Conservation (phyloP, 2,888 invertebrate species). For the Macaria notata region DNA sequence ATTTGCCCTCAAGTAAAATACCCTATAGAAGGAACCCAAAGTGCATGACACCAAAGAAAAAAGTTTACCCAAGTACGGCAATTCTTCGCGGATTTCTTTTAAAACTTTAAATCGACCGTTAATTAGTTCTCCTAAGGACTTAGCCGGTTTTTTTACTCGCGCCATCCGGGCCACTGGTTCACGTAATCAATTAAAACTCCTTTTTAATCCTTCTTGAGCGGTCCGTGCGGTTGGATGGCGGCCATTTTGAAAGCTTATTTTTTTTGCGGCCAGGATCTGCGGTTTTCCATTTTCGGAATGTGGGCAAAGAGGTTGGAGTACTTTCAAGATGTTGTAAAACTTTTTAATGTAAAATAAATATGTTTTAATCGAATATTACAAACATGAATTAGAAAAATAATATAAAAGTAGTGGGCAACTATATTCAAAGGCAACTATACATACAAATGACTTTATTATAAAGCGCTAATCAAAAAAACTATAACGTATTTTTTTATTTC, state of each 20-base stretch:
- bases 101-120: slow-evolving; percentile 54
- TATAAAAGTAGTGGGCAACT: too few relatives aligned
- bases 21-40: slow-evolving; percentile 10
- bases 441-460: too few relatives aligned
- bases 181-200: slow-evolving; percentile 55
- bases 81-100: slow-evolving; percentile 52
- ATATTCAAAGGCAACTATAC: too few relatives aligned
- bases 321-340: background rate
- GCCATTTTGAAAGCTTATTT: slow-evolving; percentile 36
- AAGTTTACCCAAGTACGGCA: slow-evolving; percentile 21
- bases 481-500: too few relatives aligned
- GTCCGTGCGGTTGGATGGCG: slow-evolving; percentile 30
- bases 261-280: slow-evolving; percentile 10
- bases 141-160: slow-evolving; percentile 38
- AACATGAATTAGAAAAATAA: too few relatives aligned
- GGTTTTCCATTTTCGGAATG: background rate
- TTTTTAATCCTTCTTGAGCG: slow-evolving; percentile 44
- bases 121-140: slow-evolving; percentile 52
- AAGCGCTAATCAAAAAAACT: too few relatives aligned
- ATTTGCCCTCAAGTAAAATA: background rate
- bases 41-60: slow-evolving; percentile 25
- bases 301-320: background rate
- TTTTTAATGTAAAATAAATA: background rate
- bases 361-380: too few relatives aligned
- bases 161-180: slow-evolving; percentile 38